Conservation (phyloP, 2,888 invertebrate genomes). For the Acanthococcus lagerstroemiae region DNA sequence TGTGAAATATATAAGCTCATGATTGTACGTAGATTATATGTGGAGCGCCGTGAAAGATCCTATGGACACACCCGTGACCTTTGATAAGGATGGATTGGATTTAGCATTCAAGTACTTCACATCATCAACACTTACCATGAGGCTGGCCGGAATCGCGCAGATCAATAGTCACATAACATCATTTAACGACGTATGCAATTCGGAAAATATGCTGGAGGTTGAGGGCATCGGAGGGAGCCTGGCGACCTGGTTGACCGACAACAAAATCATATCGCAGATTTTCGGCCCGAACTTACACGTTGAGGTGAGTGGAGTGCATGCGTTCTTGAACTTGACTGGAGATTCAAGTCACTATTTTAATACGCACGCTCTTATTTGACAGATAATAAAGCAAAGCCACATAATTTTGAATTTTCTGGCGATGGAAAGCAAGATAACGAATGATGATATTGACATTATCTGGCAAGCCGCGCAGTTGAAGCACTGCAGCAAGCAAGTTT, state of each 20-base stretch:
- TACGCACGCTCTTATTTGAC: conserved; percentile 35
- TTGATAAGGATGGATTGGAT: conserved; percentile 79
- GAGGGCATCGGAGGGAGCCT: conserved; percentile 74
- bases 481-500: conserved; percentile 84
- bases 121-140: conserved; percentile 86
- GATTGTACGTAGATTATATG: conserved; percentile 62
- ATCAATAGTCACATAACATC: conserved; percentile 88
- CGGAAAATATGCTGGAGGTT: conserved; percentile 61
- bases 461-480: conserved; percentile 93
- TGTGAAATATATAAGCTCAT: too few relatives aligned
- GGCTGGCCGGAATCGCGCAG: conserved; percentile 85
- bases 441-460: conserved; percentile 81
- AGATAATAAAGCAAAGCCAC: conserved; percentile 90
- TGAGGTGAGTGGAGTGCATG: conserved; percentile 51
- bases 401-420: conserved; percentile 85
- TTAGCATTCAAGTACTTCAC: conserved; percentile 94
- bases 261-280: conserved; percentile 84
- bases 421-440: conserved; percentile 79
- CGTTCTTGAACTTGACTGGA: not conserved
- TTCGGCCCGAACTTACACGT: conserved; percentile 97
- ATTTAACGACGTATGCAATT: conserved; percentile 78
- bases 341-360: not conserved
- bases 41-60: conserved; percentile 93
- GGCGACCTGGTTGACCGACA: conserved; percentile 77
- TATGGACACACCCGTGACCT: conserved; percentile 70